A percentile compares a stretch with the other conserved stretches of the same genome.
These are phyloP conservation scores for Xylophagus ater DNA, from an alignment of 2,888 invertebrate genomes.

Conservation along the genomic window DNA sequence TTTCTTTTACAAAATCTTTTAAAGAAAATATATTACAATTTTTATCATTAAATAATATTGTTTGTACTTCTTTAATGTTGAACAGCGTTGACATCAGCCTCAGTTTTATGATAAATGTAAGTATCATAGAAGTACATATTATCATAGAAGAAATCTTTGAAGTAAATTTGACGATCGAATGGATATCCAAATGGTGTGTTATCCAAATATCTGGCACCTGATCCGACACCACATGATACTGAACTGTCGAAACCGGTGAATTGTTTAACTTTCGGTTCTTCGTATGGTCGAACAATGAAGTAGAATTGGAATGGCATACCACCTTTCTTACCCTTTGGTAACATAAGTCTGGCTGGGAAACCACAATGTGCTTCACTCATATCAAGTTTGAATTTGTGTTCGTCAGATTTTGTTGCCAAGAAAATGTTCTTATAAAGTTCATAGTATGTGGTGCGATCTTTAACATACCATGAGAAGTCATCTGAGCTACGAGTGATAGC, in stretches of 20 bases:
- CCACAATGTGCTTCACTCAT: slow-evolving; percentile 44
- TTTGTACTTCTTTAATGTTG: slow-evolving; percentile 7
- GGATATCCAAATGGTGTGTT: slow-evolving; percentile 58
- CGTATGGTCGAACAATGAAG: slow-evolving; percentile 48
- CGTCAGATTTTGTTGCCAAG: slow-evolving; percentile 40
- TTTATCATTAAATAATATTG: too few relatives aligned
- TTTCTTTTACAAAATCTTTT: too few relatives aligned
- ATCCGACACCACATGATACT: slow-evolving; percentile 42
- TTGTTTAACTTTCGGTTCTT: slow-evolving; percentile 37
- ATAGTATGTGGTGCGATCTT: slow-evolving; percentile 45
- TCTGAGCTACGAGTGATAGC: slow-evolving; percentile 47
- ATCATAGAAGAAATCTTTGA: slow-evolving; percentile 49
- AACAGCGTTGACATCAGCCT: slow-evolving; percentile 31
- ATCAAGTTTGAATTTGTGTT: slow-evolving; percentile 40
- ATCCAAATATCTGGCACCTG: slow-evolving; percentile 37
- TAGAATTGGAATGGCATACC: slow-evolving; percentile 52
- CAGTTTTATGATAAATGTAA: slow-evolving; percentile 52
- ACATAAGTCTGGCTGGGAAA: slow-evolving; percentile 49
- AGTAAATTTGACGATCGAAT: slow-evolving; percentile 55
- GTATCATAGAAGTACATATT: slow-evolving; percentile 59
- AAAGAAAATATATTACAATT: too few relatives aligned
- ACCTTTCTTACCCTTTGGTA: slow-evolving; percentile 52
- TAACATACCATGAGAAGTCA: slow-evolving; percentile 53
- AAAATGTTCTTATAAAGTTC: slow-evolving; percentile 41
- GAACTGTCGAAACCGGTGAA: slow-evolving; percentile 43